Evolutionary conservation across 2,888 invertebrate genomes (phyloP).

Genomic region (Catocala sponsa): DNA sequence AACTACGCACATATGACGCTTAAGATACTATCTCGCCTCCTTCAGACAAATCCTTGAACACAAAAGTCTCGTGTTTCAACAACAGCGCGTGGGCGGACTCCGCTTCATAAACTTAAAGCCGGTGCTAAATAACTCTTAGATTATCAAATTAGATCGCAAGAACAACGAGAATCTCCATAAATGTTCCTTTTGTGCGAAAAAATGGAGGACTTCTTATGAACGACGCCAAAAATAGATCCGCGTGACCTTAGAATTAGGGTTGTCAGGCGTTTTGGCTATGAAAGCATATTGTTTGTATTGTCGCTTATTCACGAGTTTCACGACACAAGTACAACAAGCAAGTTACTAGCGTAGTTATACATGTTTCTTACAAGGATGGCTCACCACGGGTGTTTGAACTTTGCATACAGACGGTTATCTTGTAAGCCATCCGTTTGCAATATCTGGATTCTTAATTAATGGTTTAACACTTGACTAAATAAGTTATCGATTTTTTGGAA

Average conservation of each 20-base stretch:
- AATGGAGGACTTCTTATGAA: constrained; percentile 18
- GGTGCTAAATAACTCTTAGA: constrained; percentile 19
- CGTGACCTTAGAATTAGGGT: constrained; percentile 34
- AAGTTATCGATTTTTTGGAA: too few relatives aligned
- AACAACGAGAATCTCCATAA: constrained; percentile 27
- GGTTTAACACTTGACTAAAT: too few relatives aligned
- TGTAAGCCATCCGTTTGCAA: too few relatives aligned
- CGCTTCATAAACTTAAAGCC: constrained; percentile 19
- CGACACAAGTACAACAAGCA: too few relatives aligned
- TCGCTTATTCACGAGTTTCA: too few relatives aligned
- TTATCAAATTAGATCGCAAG: constrained; percentile 24
- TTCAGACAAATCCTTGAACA: neutral
- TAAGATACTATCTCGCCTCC: constrained; percentile 3
- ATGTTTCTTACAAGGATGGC: too few relatives aligned
- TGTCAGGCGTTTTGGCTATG: constrained; percentile 9
- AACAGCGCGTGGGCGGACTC: neutral
- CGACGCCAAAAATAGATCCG: constrained; percentile 36
- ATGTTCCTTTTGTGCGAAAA: constrained; percentile 21
- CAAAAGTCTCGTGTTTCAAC: constrained; percentile 10
- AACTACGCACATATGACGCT: neutral
- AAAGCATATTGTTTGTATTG: neutral
- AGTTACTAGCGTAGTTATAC: too few relatives aligned
- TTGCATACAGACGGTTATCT: too few relatives aligned
- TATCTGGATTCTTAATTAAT: too few relatives aligned
- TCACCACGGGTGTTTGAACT: too few relatives aligned